Conservation (phyloP, 2,888 invertebrate species). For the Zaprionus lineosus region DNA sequence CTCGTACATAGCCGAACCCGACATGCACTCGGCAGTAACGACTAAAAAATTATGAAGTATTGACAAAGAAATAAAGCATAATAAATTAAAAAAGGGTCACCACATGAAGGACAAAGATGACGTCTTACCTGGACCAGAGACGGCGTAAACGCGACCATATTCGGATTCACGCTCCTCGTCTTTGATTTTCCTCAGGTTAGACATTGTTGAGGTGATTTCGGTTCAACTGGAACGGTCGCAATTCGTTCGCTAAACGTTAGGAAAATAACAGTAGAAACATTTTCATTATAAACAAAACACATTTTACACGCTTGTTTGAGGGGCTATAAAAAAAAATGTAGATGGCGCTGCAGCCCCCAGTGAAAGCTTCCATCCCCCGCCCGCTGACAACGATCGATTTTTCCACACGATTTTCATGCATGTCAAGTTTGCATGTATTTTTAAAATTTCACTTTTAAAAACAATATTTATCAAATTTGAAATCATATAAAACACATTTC, state of each 20-base stretch:
- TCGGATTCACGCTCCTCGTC: constrained; percentile 92
- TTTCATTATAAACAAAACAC: constrained; percentile 61
- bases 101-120: constrained; percentile 47
- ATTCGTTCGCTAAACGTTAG: constrained; percentile 39
- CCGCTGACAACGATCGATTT: constrained; percentile 57
- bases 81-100: constrained; percentile 28
- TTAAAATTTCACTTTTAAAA: constrained; percentile 14
- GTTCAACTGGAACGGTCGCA: constrained; percentile 47
- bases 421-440: constrained; percentile 16
- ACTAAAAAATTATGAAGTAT: constrained; percentile 85
- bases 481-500: no score
- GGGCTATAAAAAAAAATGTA: constrained; percentile 11
- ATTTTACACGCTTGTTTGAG: constrained; percentile 47
- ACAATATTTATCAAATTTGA: constrained; percentile 5
- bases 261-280: constrained; percentile 21
- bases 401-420: constrained; percentile 63
- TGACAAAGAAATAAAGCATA: no score
- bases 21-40: constrained; percentile 99
- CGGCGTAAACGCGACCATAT: constrained; percentile 97
- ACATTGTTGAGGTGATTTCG: constrained; percentile 66
- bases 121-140: constrained; percentile 95
- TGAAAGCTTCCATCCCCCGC: constrained; percentile 63
- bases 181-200: constrained; percentile 73
- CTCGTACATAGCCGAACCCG: constrained; percentile 99
- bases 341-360: constrained; percentile 70